Evolutionary conservation across 1,140 invertebrate species (phyloP).

Genomic region (Brachionus manjavacas): DNA sequence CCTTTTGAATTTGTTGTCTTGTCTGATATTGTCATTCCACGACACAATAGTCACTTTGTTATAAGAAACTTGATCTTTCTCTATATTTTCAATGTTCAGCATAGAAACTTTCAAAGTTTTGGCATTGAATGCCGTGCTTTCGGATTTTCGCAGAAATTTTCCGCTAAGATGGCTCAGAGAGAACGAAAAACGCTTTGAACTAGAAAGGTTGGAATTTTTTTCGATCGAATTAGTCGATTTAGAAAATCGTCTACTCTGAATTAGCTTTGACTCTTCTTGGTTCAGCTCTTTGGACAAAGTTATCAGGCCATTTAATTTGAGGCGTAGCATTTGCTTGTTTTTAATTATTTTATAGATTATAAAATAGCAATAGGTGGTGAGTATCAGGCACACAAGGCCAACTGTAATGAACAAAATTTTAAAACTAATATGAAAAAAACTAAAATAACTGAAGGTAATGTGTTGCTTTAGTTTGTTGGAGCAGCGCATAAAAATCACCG

Average conservation of each 20-base stretch:
- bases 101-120: background rate
- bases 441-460: background rate
- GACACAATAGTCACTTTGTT: background rate
- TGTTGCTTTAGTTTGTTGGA: background rate
- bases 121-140: background rate
- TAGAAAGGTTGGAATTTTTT: background rate
- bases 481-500: background rate
- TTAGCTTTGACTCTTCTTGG: background rate
- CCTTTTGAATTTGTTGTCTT: background rate
- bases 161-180: background rate
- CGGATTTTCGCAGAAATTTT: background rate
- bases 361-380: slow-evolving; percentile 27
- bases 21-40: background rate
- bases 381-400: background rate
- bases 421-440: background rate
- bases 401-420: background rate
- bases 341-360: slow-evolving; percentile 35
- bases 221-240: background rate
- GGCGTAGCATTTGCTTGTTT: slow-evolving; percentile 11
- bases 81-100: background rate
- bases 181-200: background rate
- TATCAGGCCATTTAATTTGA: slow-evolving; percentile 10
- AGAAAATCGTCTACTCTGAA: background rate
- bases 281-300: slow-evolving; percentile 18
- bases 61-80: background rate